A percentile compares a stretch with the other conserved stretches of the same genome.
Conservation (phyloP, 2,113 vertebrate genomes). For the Raphicerus campestris region DNA sequence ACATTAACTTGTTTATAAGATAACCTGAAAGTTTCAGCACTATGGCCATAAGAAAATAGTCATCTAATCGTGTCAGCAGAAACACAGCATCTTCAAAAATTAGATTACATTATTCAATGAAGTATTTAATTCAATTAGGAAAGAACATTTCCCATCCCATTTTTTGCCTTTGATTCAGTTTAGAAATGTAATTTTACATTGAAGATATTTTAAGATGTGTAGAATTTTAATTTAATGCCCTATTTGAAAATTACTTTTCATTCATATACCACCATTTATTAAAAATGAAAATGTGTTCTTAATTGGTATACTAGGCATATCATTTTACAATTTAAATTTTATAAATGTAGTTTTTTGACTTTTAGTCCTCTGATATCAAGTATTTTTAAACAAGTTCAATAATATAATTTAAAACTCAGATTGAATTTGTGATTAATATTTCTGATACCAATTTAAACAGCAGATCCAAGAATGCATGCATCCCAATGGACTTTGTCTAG, state of each 20-base stretch:
- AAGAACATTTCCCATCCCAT: not conserved
- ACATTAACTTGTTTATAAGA: constrained; percentile 9
- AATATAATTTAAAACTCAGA: not conserved
- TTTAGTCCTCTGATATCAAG: not conserved
- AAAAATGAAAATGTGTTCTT: constrained; percentile 1
- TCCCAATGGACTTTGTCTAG: not conserved
- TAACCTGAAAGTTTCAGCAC: not conserved
- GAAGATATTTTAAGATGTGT: not conserved
- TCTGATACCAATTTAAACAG: not conserved
- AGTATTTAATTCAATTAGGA: not conserved
- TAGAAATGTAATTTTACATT: not conserved
- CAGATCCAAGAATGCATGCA: not conserved
- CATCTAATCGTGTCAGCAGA: constrained; percentile 6
- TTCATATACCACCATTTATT: not conserved
- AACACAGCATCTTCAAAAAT: not conserved
- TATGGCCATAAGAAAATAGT: not conserved
- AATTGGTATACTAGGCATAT: not conserved
- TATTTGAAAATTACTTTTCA: constrained; percentile 24
- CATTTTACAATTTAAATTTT: constrained; percentile 1
- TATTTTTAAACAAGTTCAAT: constrained; percentile 38
- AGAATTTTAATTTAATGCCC: constrained; percentile 12
- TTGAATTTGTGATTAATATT: constrained; percentile 5
- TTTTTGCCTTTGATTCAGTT: constrained; percentile 18
- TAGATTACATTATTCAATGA: not conserved
- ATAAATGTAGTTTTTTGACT: not conserved